A percentile compares a stretch with the other conserved stretches of the same genome.
Evolutionary conservation across 2,113 vertebrate genomes (phyloP).

Genomic region (Paradisaea rubra): DNA sequence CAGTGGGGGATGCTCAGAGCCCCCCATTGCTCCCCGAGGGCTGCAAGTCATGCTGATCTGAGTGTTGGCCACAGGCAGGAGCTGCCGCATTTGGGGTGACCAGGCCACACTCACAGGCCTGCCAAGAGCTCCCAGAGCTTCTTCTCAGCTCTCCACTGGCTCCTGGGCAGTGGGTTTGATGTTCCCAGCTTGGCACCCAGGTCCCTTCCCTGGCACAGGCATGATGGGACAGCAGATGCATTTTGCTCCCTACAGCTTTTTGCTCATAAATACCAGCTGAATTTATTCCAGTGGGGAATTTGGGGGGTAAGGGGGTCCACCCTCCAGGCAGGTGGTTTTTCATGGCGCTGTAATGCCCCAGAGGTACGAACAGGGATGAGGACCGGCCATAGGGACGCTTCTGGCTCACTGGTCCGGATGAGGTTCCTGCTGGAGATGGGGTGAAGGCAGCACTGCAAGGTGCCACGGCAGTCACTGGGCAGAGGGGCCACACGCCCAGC

Average conservation of each 20-base stretch:
- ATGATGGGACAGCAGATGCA: background rate
- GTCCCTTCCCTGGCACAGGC: background rate
- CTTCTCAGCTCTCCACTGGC: background rate
- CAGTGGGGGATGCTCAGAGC: accelerated
- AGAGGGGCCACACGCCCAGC: too few species aligned
- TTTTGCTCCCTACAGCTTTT: background rate
- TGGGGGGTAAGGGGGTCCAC: too few species aligned
- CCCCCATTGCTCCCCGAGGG: background rate
- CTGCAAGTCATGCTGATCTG: accelerated
- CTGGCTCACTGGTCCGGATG: background rate
- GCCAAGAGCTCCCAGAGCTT: background rate
- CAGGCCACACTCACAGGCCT: accelerated
- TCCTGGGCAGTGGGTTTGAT: background rate
- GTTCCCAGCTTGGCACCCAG: background rate
- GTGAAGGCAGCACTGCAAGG: background rate
- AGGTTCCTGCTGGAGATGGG: background rate
- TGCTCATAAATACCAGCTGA: background rate
- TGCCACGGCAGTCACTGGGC: background rate
- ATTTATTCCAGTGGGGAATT: background rate
- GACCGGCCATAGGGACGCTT: background rate
- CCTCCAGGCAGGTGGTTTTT: background rate
- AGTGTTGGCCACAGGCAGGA: background rate
- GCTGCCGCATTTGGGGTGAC: background rate
- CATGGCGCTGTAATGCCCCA: too few species aligned
- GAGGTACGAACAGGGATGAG: background rate